These are phyloP conservation scores for Psilanteris sp. DNA, from an alignment of 1,140 invertebrate species.

Conservation along the genomic window DNA sequence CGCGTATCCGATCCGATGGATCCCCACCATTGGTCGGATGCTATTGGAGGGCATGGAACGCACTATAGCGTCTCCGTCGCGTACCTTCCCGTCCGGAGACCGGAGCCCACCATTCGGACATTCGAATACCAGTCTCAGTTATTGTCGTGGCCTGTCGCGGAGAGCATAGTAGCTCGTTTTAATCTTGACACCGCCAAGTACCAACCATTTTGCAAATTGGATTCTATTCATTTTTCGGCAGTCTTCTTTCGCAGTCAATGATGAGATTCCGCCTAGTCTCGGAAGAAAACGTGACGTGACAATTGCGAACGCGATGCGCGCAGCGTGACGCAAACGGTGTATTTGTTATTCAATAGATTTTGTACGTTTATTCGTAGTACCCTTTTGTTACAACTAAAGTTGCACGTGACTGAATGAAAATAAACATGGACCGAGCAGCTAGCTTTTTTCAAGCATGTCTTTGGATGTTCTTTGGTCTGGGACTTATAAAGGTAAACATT, in stretches of 20 bases:
- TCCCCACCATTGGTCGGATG: slow-evolving; percentile 35
- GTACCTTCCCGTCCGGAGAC: slow-evolving; percentile 33
- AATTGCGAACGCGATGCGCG: slow-evolving; percentile 38
- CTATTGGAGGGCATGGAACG: slow-evolving; percentile 44
- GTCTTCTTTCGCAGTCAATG: slow-evolving; percentile 14
- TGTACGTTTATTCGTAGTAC: neutral
- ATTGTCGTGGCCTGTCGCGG: slow-evolving; percentile 27
- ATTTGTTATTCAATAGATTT: slow-evolving; percentile 28
- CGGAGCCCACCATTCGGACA: slow-evolving; percentile 40
- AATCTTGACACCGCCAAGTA: no score
- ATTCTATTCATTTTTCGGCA: neutral
- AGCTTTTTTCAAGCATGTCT: slow-evolving; percentile 9
- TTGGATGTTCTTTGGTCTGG: slow-evolving; percentile 5
- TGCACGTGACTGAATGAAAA: slow-evolving; percentile 8
- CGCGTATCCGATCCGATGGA: slow-evolving; percentile 37
- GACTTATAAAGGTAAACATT: slow-evolving; percentile 40
- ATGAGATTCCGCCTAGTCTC: slow-evolving; percentile 20
- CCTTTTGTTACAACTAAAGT: neutral
- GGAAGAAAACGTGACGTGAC: slow-evolving; percentile 53
- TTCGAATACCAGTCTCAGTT: slow-evolving; percentile 28
- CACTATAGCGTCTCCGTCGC: slow-evolving; percentile 48
- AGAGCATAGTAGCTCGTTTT: neutral
- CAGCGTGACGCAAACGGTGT: slow-evolving; percentile 39
- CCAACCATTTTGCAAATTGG: no score
- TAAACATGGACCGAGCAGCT: slow-evolving; percentile 5